These are phyloP conservation scores for Pyrgus malvae DNA, from an alignment of 2,888 invertebrate genomes.

Conservation along the genomic window DNA sequence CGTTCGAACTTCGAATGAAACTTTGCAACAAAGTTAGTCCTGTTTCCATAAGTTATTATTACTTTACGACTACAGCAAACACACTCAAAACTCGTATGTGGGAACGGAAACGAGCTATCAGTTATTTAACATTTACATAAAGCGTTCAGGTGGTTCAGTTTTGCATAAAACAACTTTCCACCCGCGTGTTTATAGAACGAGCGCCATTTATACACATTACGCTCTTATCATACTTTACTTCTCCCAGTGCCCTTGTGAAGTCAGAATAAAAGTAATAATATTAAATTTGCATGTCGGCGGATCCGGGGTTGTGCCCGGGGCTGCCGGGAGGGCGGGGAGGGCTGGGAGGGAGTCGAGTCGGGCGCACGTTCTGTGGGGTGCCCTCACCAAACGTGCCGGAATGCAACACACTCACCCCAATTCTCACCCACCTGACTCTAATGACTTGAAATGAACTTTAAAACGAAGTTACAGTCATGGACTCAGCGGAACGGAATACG, in stretches of 20 bases:
- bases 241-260: conserved; percentile 76
- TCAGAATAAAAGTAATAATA: conserved; percentile 72
- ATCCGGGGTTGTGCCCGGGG: conserved; percentile 38
- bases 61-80: conserved; percentile 18
- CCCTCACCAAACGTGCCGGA: conserved; percentile 60
- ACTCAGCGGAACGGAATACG: conserved; percentile 14
- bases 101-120: conserved; percentile 26
- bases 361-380: conserved; percentile 37
- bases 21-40: conserved; percentile 14
- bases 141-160: conserved; percentile 22
- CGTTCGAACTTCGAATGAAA: neutral
- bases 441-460: conserved; percentile 38
- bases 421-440: conserved; percentile 44
- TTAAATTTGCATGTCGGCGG: conserved; percentile 75
- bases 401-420: conserved; percentile 59
- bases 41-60: conserved; percentile 23
- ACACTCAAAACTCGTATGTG: conserved; percentile 18
- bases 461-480: conserved; percentile 25
- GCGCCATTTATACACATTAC: conserved; percentile 43
- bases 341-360: conserved; percentile 32
- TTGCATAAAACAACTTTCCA: conserved; percentile 28
- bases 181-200: conserved; percentile 37
- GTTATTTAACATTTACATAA: conserved; percentile 27
- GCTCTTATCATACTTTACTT: conserved; percentile 38
- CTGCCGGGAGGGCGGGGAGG: conserved; percentile 30